Conservation (phyloP, 2,888 invertebrate species). For the Epirrhoe tristata region DNA sequence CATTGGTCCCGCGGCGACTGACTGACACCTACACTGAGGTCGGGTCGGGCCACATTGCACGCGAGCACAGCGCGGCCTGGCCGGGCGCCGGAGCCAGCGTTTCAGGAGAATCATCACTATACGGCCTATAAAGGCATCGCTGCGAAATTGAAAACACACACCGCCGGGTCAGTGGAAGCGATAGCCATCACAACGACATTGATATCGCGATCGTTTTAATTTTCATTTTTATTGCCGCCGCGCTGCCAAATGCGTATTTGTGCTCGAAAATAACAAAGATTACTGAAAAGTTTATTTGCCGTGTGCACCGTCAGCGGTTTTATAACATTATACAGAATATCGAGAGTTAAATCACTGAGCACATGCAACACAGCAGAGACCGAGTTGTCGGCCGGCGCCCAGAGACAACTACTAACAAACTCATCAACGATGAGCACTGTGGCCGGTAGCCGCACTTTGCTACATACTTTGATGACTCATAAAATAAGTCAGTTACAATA, state of each 20-base stretch:
- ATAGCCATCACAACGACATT: conserved; percentile 16
- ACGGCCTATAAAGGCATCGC: not conserved
- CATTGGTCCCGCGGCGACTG: conserved; percentile 9
- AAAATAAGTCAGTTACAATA: conserved; percentile 12
- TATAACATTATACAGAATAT: not conserved
- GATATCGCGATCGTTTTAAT: conserved; percentile 20
- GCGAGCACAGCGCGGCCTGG: not conserved
- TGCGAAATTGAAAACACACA: conserved; percentile 16
- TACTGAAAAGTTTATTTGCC: not conserved
- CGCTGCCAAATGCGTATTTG: conserved; percentile 6
- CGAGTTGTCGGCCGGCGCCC: not conserved
- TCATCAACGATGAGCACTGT: not conserved
- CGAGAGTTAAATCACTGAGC: not conserved
- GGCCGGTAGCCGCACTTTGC: not conserved
- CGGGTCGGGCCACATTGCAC: conserved; percentile 3
- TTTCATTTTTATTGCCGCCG: conserved; percentile 11
- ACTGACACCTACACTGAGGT: conserved; percentile 2
- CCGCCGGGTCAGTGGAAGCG: not conserved
- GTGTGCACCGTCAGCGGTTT: not conserved
- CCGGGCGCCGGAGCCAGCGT: not conserved
- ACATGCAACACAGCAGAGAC: not conserved
- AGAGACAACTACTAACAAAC: conserved; percentile 5
- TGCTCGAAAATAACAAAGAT: not conserved
- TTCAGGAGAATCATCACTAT: not conserved
- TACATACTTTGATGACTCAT: not conserved